Conservation (phyloP, 2,113 vertebrate species). For the Talpa occidentalis region DNA sequence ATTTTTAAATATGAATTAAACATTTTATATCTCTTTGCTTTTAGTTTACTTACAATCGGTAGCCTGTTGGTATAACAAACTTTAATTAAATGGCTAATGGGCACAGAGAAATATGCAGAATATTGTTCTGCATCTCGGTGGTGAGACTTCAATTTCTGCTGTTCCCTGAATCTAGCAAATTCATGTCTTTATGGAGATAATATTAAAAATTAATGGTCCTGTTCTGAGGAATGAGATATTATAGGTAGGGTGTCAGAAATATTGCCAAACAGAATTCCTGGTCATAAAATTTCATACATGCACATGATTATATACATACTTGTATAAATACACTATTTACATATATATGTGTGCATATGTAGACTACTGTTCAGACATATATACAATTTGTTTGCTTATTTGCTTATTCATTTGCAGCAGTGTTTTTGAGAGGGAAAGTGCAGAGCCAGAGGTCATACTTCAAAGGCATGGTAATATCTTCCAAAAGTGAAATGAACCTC, state of each 20-base stretch:
- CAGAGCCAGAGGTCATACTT: not conserved
- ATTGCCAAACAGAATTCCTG: not conserved
- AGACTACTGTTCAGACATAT: not conserved
- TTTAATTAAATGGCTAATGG: not conserved
- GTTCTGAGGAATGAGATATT: not conserved
- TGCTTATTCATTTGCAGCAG: not conserved
- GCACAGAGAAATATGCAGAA: not conserved
- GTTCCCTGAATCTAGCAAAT: not conserved
- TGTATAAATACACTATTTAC: not conserved
- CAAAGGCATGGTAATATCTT: not conserved
- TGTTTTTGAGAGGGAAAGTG: not conserved
- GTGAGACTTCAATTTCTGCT: not conserved
- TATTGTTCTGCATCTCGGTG: fast-evolving
- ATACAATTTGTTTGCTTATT: not conserved
- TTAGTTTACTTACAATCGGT: not conserved
- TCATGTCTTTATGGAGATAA: not conserved
- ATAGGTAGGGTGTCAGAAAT: not conserved
- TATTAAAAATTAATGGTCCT: not conserved
- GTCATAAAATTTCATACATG: not conserved
- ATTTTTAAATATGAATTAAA: not conserved
- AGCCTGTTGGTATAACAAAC: not conserved
- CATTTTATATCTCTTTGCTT: not conserved
- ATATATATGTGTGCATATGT: not conserved
- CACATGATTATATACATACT: no score
- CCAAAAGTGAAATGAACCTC: not conserved